Conservation (phyloP, 2,113 vertebrate genomes). For the Trogon melanurus region DNA sequence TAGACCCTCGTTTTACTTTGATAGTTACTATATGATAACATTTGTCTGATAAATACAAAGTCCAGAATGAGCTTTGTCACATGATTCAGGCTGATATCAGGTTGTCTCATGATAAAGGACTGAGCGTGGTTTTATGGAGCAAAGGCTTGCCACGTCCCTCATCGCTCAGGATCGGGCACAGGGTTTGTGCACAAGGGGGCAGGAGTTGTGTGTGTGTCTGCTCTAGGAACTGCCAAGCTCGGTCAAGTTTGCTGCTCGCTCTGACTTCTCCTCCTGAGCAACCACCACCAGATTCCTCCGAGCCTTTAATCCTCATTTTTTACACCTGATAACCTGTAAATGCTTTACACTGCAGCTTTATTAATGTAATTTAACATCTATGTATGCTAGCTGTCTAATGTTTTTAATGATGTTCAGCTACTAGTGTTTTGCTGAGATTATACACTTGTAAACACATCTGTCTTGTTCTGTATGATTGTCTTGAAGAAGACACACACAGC, state of each 20-base stretch:
- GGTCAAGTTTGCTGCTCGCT: neutral
- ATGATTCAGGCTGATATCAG: neutral
- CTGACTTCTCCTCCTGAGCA: neutral
- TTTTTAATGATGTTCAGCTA: neutral
- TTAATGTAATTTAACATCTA: too few relatives aligned
- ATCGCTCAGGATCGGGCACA: neutral
- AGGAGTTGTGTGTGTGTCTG: neutral
- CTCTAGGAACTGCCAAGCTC: neutral
- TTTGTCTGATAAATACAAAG: neutral
- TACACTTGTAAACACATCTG: neutral
- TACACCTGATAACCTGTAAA: neutral
- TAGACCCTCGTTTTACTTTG: neutral
- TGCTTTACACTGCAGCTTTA: neutral
- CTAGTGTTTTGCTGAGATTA: neutral
- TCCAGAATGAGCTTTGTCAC: neutral
- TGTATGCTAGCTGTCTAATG: neutral
- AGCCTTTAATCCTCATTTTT: neutral
- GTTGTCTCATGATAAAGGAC: too few relatives aligned
- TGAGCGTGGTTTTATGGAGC: neutral
- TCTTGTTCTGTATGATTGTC: neutral
- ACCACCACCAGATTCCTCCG: neutral
- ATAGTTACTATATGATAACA: neutral
- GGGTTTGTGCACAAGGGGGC: neutral
- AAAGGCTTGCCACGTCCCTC: neutral
- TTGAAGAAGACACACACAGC: neutral